These are phyloP conservation scores for Bothrops alternatus DNA, from an alignment of 2,797 vertebrate species.

Conservation along the genomic window DNA sequence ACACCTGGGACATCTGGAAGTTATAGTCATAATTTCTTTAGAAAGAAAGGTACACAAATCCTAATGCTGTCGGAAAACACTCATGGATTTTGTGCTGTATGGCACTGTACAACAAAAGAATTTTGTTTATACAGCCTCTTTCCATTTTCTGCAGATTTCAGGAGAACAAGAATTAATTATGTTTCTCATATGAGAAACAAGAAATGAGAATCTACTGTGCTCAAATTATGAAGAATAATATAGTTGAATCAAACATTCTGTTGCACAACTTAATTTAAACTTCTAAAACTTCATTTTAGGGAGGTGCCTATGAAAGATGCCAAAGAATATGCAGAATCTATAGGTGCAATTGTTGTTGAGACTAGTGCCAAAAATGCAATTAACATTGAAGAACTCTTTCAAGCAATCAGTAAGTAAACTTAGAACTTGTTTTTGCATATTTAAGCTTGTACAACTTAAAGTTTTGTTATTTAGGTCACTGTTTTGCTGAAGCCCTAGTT, in stretches of 20 bases:
- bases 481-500: conserved; percentile 20
- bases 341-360: conserved; percentile 96
- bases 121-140: background rate
- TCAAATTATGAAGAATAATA: background rate
- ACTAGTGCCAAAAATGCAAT: conserved; percentile 96
- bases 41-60: background rate
- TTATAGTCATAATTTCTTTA: background rate
- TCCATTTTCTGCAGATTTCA: background rate
- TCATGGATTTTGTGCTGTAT: background rate
- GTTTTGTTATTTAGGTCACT: background rate
- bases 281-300: conserved; percentile 69
- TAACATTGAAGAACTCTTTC: conserved; percentile 97
- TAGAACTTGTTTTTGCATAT: background rate
- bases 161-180: background rate
- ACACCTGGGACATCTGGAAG: background rate
- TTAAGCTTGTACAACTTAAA: background rate
- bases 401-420: conserved; percentile 92
- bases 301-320: conserved; percentile 97
- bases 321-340: conserved; percentile 95
- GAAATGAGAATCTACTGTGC: background rate
- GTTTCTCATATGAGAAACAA: background rate
- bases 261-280: conserved; percentile 20
- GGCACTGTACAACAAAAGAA: background rate
- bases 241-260: background rate
- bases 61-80: background rate